These are phyloP conservation scores for Drosophila barbarae DNA, from an alignment of 2,888 invertebrate species.

Conservation along the genomic window DNA sequence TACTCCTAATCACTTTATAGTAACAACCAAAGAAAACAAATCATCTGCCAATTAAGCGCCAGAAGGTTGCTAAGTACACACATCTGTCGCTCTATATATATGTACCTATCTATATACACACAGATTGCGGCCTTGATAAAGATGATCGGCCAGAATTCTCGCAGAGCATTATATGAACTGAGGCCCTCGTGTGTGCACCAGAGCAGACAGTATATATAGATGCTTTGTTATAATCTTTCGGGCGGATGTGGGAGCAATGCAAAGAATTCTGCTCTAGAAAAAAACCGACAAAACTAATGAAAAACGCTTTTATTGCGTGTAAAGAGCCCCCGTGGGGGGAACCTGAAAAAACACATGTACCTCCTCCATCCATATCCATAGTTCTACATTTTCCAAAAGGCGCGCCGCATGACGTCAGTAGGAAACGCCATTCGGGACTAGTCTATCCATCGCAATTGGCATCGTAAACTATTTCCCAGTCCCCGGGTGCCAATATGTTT, in stretches of 20 bases:
- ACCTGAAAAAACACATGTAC: constrained; percentile 28
- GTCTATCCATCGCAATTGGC: constrained; percentile 29
- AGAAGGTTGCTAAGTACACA: constrained; percentile 36
- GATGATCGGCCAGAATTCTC: constrained; percentile 48
- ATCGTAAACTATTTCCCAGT: constrained; percentile 43
- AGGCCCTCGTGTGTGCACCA: constrained; percentile 34
- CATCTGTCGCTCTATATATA: constrained; percentile 25
- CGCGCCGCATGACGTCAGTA: constrained; percentile 65
- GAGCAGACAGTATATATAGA: constrained; percentile 21
- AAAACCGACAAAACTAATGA: constrained; percentile 32
- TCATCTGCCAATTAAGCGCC: constrained; percentile 36
- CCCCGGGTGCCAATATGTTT: constrained; percentile 32
- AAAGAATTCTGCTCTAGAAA: constrained; percentile 53
- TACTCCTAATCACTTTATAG: constrained; percentile 8
- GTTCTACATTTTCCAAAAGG: constrained; percentile 39
- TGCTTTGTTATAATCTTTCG: constrained; percentile 47
- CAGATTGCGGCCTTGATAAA: constrained; percentile 65
- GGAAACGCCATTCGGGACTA: constrained; percentile 25
- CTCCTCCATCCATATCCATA: constrained; percentile 10
- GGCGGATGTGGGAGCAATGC: constrained; percentile 62
- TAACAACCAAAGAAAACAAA: constrained; percentile 26
- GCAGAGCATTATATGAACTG: constrained; percentile 41
- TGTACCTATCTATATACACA: constrained; percentile 14
- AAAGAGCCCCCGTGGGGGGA: constrained; percentile 35
- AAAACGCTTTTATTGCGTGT: constrained; percentile 63